Evolutionary conservation across 2,888 invertebrate genomes (phyloP).

Genomic region (Drosophila sordidula): DNA sequence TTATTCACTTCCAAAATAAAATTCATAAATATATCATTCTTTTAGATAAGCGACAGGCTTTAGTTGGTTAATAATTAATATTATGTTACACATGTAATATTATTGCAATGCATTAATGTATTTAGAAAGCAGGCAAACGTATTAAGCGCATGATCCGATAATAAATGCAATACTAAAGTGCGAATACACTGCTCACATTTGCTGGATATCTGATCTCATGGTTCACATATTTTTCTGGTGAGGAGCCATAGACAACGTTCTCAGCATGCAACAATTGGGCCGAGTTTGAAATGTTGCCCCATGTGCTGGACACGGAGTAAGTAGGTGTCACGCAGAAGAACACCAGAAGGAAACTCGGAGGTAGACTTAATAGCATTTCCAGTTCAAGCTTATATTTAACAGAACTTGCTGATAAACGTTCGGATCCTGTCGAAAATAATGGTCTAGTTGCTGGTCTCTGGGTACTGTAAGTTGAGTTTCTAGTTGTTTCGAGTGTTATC

Average conservation of each 20-base stretch:
- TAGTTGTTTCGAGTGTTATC: conserved; percentile 41
- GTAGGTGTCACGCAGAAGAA: conserved; percentile 65
- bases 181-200: conserved; percentile 71
- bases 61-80: no score
- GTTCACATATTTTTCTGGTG: conserved; percentile 80
- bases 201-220: conserved; percentile 81
- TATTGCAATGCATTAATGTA: no score
- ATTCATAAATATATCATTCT: no score
- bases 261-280: conserved; percentile 82
- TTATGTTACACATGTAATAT: no score
- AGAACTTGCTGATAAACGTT: not conserved
- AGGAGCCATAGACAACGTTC: conserved; percentile 78
- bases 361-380: conserved; percentile 30
- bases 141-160: not conserved
- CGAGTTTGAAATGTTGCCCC: conserved; percentile 82
- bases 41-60: no score
- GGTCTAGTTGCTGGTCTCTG: not conserved
- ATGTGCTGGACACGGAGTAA: conserved; percentile 80
- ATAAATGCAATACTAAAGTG: conserved; percentile 1
- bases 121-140: not conserved
- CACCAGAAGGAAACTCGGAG: conserved; percentile 41
- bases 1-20: no score
- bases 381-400: conserved; percentile 4
- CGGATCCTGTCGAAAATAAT: conserved; percentile 19
- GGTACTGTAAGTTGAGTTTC: conserved; percentile 3